Percentiles rank a stretch among this genome's conserved stretches.
Evolutionary conservation across 1,140 invertebrate genomes (phyloP).

Genomic region (Brachystomella parvula): DNA sequence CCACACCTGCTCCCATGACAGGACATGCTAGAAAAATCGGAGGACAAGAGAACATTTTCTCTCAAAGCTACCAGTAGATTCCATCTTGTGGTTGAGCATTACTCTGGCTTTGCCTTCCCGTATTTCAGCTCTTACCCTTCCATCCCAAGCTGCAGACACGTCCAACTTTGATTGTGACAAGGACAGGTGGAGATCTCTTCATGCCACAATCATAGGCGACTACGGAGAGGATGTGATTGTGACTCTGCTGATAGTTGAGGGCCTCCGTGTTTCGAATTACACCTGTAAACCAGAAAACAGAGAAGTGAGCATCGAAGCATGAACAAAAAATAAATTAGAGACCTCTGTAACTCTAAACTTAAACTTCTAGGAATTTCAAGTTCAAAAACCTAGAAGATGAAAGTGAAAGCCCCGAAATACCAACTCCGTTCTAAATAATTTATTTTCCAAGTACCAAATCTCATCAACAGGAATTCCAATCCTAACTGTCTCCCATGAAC

Average conservation of each 20-base stretch:
- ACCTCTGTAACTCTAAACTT: too few species aligned
- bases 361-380: too few species aligned
- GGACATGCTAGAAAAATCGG: too few species aligned
- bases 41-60: too few species aligned
- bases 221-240: constrained; percentile 92
- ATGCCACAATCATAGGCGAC: constrained; percentile 95
- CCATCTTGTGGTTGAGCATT: too few species aligned
- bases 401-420: background rate
- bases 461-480: background rate
- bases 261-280: constrained; percentile 84
- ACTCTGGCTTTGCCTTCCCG: too few species aligned
- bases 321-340: constrained; percentile 17
- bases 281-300: constrained; percentile 53
- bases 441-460: background rate
- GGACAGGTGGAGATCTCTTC: constrained; percentile 71
- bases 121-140: constrained; percentile 65
- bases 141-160: constrained; percentile 63
- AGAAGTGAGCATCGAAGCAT: constrained; percentile 23
- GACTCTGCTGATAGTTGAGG: constrained; percentile 78
- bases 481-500: too few species aligned
- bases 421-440: background rate
- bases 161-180: constrained; percentile 88
- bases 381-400: too few species aligned
- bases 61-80: too few species aligned
- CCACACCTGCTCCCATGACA: too few species aligned